Conservation (phyloP, 2,113 vertebrate genomes). For the Oostethus manadensis region DNA sequence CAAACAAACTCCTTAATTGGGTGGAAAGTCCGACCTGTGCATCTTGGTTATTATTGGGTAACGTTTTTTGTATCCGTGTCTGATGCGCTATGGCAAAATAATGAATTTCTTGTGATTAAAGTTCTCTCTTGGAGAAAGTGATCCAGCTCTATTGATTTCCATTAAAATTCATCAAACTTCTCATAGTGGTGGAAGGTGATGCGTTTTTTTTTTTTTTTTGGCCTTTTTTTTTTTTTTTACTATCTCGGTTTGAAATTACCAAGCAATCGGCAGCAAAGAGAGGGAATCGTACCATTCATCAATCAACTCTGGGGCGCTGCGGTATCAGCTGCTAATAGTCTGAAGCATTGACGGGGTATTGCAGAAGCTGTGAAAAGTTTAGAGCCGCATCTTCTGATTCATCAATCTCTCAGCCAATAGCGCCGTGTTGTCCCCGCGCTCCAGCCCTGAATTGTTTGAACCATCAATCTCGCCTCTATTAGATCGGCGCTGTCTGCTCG, state of each 20-base stretch:
- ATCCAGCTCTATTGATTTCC: conserved; percentile 75
- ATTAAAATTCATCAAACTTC: conserved; percentile 77
- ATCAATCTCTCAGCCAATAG: conserved; percentile 61
- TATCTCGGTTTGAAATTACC: conserved; percentile 47
- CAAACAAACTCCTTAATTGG: conserved; percentile 28
- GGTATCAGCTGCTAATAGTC: conserved; percentile 42
- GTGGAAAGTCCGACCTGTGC: background rate
- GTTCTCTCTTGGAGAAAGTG: conserved; percentile 50
- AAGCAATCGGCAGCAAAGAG: conserved; percentile 38
- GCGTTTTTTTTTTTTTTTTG: conserved; percentile 34
- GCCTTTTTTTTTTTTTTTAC: conserved; percentile 39
- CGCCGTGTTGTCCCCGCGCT: conserved; percentile 43
- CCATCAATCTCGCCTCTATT: conserved; percentile 69
- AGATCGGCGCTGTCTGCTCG: conserved; percentile 60
- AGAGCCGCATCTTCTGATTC: conserved; percentile 48
- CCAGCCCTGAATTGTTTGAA: conserved; percentile 60
- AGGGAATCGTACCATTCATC: conserved; percentile 53
- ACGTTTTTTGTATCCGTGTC: conserved; percentile 18
- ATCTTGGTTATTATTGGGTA: conserved; percentile 35
- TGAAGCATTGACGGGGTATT: conserved; percentile 40
- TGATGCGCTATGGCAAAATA: conserved; percentile 46
- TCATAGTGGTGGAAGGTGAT: conserved; percentile 49
- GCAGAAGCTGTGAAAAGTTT: conserved; percentile 50
- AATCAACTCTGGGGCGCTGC: conserved; percentile 36
- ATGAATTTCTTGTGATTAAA: conserved; percentile 73